These are phyloP conservation scores for Zygothrica quintamaculata DNA, from an alignment of 2,888 invertebrate genomes.

Conservation along the genomic window DNA sequence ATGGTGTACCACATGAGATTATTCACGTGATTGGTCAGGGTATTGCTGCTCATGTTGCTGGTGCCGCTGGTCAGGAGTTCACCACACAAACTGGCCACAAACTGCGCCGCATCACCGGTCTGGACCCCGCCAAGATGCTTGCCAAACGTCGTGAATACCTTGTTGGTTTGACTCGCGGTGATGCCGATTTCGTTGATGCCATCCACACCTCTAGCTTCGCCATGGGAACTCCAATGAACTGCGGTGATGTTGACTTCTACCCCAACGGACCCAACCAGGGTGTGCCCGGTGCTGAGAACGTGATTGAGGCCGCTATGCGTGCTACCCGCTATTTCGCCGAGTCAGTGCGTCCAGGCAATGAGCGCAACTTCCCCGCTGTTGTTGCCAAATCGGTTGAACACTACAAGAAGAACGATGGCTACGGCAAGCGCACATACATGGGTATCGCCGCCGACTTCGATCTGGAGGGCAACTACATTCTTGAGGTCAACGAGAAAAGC, in stretches of 20 bases:
- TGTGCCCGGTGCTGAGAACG: conserved; percentile 78
- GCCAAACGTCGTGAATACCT: conserved; percentile 64
- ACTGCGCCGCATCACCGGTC: conserved; percentile 82
- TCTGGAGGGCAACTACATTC: conserved; percentile 81
- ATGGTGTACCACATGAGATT: conserved; percentile 70
- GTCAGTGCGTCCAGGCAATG: conserved; percentile 81
- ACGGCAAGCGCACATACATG: conserved; percentile 81
- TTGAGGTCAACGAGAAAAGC: conserved; percentile 79
- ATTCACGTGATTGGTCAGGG: conserved; percentile 82
- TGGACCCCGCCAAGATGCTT: conserved; percentile 80
- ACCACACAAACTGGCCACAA: conserved; percentile 74
- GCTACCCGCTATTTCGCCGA: conserved; percentile 83
- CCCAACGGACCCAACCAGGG: conserved; percentile 79
- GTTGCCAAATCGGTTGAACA: conserved; percentile 79
- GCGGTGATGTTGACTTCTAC: conserved; percentile 83
- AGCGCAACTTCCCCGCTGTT: conserved; percentile 82
- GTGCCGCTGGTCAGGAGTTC: conserved; percentile 80
- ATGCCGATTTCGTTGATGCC: conserved; percentile 83
- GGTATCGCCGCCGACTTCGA: conserved; percentile 74
- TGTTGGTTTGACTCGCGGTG: conserved; percentile 80
- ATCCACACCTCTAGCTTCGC: conserved; percentile 82
- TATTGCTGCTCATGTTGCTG: conserved; percentile 82
- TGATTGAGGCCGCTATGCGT: conserved; percentile 79
- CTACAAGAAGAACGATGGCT: conserved; percentile 77
- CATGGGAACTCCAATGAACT: conserved; percentile 68